Evolutionary conservation across 2,113 vertebrate genomes (phyloP).

Genomic region (Probosciger aterrimus): DNA sequence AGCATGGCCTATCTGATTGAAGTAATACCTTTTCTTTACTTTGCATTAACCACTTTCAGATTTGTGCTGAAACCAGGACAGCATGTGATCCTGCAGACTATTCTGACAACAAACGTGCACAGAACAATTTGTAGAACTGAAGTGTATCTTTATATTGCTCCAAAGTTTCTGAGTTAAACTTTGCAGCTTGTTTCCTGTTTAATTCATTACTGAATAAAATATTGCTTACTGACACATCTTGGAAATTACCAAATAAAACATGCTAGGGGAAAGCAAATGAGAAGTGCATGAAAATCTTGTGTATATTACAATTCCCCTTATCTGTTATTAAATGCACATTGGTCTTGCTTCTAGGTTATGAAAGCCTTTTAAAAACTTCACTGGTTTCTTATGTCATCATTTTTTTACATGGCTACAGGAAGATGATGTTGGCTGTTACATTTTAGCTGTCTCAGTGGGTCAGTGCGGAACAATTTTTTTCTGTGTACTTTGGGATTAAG

Average conservation of each 20-base stretch:
- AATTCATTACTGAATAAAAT: background rate
- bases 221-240: background rate
- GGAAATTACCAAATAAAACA: background rate
- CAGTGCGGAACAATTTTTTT: background rate
- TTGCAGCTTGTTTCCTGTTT: background rate
- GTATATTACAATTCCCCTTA: background rate
- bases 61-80: background rate
- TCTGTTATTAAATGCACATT: background rate
- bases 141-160: background rate
- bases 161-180: background rate
- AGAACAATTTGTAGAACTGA: background rate
- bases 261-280: background rate
- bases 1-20: background rate
- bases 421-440: background rate
- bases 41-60: background rate
- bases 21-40: background rate
- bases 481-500: background rate
- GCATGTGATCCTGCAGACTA: background rate
- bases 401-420: background rate
- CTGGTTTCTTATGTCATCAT: accelerated
- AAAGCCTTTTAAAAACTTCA: background rate
- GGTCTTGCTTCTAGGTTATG: background rate
- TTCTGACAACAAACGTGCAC: background rate
- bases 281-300: background rate
- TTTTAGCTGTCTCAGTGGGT: background rate